phyloP scores from a whole-genome alignment of 2,797 vertebrate species.

The Liparis tanakae region DNA sequence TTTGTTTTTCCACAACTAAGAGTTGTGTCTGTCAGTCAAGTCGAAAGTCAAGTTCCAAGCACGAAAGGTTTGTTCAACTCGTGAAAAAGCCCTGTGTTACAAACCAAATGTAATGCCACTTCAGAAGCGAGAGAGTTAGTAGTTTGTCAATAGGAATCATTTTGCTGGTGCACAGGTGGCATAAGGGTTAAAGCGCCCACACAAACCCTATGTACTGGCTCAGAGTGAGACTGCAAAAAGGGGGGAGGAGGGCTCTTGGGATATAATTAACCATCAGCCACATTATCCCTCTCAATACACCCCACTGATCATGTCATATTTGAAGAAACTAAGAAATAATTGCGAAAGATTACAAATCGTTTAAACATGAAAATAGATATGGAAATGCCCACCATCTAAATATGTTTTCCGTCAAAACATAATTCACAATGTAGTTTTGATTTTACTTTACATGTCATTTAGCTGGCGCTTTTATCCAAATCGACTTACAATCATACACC shows the following conservation, averaged over 20 bases:
- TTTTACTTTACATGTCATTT: no score
- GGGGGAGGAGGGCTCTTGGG: not conserved
- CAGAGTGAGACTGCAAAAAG: not conserved
- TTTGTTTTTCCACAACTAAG: conserved; percentile 18
- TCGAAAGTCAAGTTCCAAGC: conserved; percentile 9
- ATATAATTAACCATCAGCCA: not conserved
- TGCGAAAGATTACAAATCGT: not conserved
- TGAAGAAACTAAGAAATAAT: not conserved
- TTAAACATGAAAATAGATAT: not conserved
- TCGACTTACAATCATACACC: no score
- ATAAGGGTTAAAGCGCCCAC: not conserved
- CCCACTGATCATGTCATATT: not conserved
- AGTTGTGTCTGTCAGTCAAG: conserved; percentile 2
- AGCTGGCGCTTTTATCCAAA: no score
- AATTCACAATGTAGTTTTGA: no score
- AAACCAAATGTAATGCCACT: no score
- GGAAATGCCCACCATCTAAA: not conserved
- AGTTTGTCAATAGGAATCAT: not conserved
- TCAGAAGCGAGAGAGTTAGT: not conserved
- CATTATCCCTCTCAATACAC: not conserved
- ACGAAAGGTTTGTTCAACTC: not conserved
- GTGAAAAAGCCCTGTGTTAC: not conserved
- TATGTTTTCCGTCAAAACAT: no score
- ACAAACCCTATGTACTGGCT: not conserved
- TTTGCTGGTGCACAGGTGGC: not conserved